A percentile compares a stretch with the other conserved stretches of the same genome.
Evolutionary conservation across 2,113 vertebrate species (phyloP).

Genomic region (Chitala chitala): DNA sequence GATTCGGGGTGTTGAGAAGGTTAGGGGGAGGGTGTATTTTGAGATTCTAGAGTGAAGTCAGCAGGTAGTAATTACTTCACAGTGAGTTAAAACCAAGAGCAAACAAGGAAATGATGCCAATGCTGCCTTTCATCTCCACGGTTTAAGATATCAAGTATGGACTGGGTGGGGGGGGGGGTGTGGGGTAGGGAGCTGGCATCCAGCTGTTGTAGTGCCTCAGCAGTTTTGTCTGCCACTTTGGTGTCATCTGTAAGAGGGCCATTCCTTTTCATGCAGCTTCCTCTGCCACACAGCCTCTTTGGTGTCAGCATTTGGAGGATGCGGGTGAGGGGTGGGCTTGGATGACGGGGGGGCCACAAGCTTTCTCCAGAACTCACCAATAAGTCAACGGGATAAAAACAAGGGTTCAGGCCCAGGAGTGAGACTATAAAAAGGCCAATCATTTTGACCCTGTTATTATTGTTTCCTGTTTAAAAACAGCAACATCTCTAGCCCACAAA

Average conservation of each 20-base stretch:
- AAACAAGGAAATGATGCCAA: slow-evolving; percentile 34
- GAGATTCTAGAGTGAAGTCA: slow-evolving; percentile 47
- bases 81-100: slow-evolving; percentile 66
- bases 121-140: slow-evolving; percentile 13
- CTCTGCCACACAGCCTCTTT: background rate
- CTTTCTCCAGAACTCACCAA: background rate
- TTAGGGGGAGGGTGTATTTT: slow-evolving; percentile 29
- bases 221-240: background rate
- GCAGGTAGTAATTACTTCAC: slow-evolving; percentile 74
- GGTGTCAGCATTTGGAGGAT: background rate
- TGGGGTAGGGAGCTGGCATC: background rate
- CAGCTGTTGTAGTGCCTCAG: background rate
- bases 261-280: background rate
- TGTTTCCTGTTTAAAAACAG: slow-evolving; percentile 55
- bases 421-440: slow-evolving; percentile 42
- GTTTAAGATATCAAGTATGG: slow-evolving; percentile 7
- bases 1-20: background rate
- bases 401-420: background rate
- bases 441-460: slow-evolving; percentile 59
- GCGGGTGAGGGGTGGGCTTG: background rate
- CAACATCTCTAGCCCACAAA: too few relatives aligned
- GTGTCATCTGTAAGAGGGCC: background rate
- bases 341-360: background rate
- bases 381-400: slow-evolving; percentile 26
- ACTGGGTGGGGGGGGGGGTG: background rate